phyloP scores from a whole-genome alignment of 2,888 invertebrate genomes.

The Caenorhabditis imperialis region DNA sequence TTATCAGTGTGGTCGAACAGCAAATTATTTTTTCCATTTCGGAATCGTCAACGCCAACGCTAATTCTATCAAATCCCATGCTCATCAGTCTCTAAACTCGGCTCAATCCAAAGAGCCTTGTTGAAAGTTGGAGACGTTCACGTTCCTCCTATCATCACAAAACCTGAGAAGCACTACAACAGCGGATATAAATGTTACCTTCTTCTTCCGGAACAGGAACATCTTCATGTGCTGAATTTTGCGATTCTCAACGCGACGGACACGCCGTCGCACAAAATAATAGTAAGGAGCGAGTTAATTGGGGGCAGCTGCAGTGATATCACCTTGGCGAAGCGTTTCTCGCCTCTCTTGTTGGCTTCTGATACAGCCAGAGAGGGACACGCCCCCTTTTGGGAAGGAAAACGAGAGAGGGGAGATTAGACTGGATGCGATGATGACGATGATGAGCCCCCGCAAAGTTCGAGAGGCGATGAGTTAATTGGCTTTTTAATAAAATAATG shows the following conservation, averaged over 20 bases:
- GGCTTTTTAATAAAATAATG: slow-evolving; percentile 50
- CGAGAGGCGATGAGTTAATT: slow-evolving; percentile 31
- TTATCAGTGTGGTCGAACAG: too few species aligned
- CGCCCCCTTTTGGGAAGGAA: slow-evolving; percentile 24
- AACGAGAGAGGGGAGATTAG: too few species aligned
- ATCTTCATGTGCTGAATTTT: slow-evolving; percentile 51
- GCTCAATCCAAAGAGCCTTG: too few species aligned
- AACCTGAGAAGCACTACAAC: too few species aligned
- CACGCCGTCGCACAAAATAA: slow-evolving; percentile 14
- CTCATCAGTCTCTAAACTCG: too few species aligned
- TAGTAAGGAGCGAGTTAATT: slow-evolving; percentile 4
- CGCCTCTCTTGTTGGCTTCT: slow-evolving; percentile 14
- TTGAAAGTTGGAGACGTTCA: too few species aligned
- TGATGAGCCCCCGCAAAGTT: slow-evolving; percentile 32
- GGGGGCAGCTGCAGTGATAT: slow-evolving; percentile 18
- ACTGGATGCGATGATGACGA: slow-evolving; percentile 38
- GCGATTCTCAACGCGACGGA: slow-evolving; percentile 7
- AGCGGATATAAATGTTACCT: slow-evolving; percentile 33
- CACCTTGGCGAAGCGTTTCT: slow-evolving; percentile 17
- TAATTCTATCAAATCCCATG: too few species aligned
- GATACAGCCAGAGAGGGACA: slow-evolving; percentile 14
- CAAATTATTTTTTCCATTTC: too few species aligned
- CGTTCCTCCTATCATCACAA: too few species aligned
- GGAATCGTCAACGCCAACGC: too few species aligned
- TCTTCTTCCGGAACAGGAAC: slow-evolving; percentile 47